Base-by-base conservation (phyloP, 2,797 vertebrate genomes). In the Chaunax sp. region DNA sequence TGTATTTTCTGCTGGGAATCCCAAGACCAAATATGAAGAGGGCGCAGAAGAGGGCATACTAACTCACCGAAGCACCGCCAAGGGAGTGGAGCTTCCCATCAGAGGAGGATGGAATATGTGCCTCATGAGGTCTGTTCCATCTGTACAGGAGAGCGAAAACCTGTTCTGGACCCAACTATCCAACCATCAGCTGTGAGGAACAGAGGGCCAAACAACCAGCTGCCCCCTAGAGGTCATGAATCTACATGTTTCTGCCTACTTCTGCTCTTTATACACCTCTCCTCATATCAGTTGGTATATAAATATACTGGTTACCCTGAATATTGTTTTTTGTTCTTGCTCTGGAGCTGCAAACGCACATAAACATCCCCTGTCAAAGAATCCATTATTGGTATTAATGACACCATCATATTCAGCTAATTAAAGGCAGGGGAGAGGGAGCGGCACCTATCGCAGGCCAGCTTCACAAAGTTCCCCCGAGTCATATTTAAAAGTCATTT, bases 321-420 rank as follows among this genome's bases (percentile, higher is more conserved):
- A 57, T 58, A 25, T 38, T 5, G 41, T 66, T 51, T 51, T 46
- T 53, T 55, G 23, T 35, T 16, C 44, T 49, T 65, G 12, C 41
- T 49, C 40, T 38, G 25, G 33, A 68, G 58, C 9, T 30, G 46
- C 44, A 60, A 64, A 62, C 35, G 28, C 61, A 65, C 25, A 56
- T 45, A 73, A 59, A 54, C 11, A 79, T 69, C 22, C 9, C 41
- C 65, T 56, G 45, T 77, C 51, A 40, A 33, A 65, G 45, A 76
- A 69, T 69, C n/a, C 15, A 55, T 84, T 78, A 82, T 85, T 82
- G 71, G 78, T 87, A 83, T 87, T 89, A 84, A 87, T 75, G 67
- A 77, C 64, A 61, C 33, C n/a, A 33, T 66, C 64, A 52, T 60
- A 77, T 50, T 75, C 30, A 14, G 53, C 64, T 89, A 81, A 85